A percentile compares a stretch with the other conserved stretches of the same genome.
phyloP scores from a whole-genome alignment of 2,113 vertebrate species.

The Perognathus longimembris region DNA sequence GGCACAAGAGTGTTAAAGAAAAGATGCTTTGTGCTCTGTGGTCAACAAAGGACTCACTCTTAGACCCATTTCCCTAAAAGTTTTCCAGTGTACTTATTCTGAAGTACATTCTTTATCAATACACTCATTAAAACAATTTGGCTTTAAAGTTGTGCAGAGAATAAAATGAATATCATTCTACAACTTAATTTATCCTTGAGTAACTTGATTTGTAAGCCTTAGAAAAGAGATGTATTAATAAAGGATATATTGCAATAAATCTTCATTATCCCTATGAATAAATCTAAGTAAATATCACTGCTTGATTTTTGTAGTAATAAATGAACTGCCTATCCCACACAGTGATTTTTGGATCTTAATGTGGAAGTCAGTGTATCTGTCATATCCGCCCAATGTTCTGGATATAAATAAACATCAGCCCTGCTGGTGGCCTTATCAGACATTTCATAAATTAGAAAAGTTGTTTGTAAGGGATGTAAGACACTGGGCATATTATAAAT shows the following conservation, averaged over 20 bases:
- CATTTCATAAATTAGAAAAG: background rate
- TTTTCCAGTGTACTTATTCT: background rate
- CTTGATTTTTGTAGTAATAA: constrained; percentile 52
- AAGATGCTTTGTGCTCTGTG: constrained; percentile 45
- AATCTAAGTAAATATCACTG: constrained; percentile 60
- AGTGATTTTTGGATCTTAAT: background rate
- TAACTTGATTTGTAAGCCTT: constrained; percentile 23
- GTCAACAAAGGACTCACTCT: constrained; percentile 15
- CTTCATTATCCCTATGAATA: constrained; percentile 55
- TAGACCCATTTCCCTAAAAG: background rate
- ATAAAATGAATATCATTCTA: constrained; percentile 44
- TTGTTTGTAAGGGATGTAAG: constrained; percentile 24
- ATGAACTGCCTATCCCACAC: background rate
- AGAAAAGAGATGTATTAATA: background rate
- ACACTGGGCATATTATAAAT: constrained; percentile 18
- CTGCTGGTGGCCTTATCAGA: background rate
- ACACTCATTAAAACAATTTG: constrained; percentile 51
- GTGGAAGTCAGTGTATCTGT: background rate
- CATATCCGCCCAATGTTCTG: too few species aligned
- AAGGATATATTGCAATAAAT: constrained; percentile 31
- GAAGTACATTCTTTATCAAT: background rate
- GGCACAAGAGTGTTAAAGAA: background rate
- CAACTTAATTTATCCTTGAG: constrained; percentile 31
- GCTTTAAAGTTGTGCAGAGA: background rate
- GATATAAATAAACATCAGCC: background rate